These are phyloP conservation scores for Varanus komodoensis DNA, from an alignment of 2,113 vertebrate genomes.

Conservation along the genomic window DNA sequence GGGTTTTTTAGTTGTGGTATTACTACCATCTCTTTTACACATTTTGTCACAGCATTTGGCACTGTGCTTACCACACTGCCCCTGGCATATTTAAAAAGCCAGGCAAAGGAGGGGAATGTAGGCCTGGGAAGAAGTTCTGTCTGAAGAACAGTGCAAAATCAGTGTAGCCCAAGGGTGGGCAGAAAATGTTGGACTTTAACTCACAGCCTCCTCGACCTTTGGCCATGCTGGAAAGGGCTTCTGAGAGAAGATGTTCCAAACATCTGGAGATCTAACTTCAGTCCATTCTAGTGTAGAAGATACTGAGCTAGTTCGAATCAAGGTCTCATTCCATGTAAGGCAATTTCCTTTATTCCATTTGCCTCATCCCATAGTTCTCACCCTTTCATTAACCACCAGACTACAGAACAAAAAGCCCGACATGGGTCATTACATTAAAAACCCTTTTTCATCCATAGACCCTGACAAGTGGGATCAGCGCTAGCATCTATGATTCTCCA, in stretches of 20 bases:
- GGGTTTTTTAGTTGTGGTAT: not conserved
- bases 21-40: not conserved
- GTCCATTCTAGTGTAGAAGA: not conserved
- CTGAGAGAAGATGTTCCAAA: too few species aligned
- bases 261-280: too few species aligned
- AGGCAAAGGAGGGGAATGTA: too few species aligned
- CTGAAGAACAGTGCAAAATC: not conserved
- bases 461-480: constrained; percentile 12
- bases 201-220: too few species aligned
- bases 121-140: not conserved
- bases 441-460: not conserved
- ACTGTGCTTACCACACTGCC: not conserved
- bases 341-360: not conserved
- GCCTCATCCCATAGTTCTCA: not conserved
- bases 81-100: not conserved
- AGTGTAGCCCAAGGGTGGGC: not conserved
- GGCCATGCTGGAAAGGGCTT: too few species aligned
- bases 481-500: not conserved
- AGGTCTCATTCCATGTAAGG: not conserved
- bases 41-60: not conserved
- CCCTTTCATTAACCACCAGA: not conserved
- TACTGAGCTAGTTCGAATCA: not conserved
- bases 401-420: not conserved
- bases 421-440: not conserved
- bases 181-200: too few species aligned